A percentile compares a stretch with the other conserved stretches of the same genome.
Conservation (phyloP, 2,113 vertebrate species). For the Donacobius atricapilla region DNA sequence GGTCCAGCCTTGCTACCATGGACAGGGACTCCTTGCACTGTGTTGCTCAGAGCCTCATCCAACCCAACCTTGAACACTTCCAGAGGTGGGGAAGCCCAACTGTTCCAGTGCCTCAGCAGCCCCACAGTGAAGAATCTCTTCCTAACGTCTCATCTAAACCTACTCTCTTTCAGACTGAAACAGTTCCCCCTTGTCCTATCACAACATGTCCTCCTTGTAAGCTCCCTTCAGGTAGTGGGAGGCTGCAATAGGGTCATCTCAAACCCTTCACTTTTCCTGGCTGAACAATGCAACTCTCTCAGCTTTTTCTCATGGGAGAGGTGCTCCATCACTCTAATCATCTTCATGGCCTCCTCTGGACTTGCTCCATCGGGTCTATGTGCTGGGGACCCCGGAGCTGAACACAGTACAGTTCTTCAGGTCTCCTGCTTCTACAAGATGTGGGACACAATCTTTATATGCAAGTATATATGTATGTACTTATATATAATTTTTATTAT, state of each 20-base stretch:
- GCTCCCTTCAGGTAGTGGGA: neutral
- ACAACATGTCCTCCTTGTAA: neutral
- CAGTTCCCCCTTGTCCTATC: neutral
- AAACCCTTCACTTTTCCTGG: neutral
- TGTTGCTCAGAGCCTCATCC: neutral
- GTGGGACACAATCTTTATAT: neutral
- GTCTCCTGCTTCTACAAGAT: neutral
- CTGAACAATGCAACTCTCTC: neutral
- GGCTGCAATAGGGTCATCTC: neutral
- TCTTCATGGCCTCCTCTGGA: neutral
- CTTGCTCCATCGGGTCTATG: neutral
- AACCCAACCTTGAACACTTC: neutral
- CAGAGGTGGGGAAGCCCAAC: neutral
- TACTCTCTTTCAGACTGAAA: neutral
- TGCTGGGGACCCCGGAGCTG: neutral
- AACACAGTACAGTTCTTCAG: neutral
- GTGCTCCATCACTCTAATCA: neutral
- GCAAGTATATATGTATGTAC: rapidly evolving
- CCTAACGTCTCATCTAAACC: neutral
- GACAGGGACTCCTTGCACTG: neutral
- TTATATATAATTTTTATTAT: too few relatives aligned
- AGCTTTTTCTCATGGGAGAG: neutral
- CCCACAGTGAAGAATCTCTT: neutral
- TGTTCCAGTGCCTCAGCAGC: neutral
- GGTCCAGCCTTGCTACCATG: neutral